Percentiles rank a stretch among this genome's conserved stretches.
phyloP scores from a whole-genome alignment of 2,888 invertebrate genomes.

The Lithophane semibrunnea region DNA sequence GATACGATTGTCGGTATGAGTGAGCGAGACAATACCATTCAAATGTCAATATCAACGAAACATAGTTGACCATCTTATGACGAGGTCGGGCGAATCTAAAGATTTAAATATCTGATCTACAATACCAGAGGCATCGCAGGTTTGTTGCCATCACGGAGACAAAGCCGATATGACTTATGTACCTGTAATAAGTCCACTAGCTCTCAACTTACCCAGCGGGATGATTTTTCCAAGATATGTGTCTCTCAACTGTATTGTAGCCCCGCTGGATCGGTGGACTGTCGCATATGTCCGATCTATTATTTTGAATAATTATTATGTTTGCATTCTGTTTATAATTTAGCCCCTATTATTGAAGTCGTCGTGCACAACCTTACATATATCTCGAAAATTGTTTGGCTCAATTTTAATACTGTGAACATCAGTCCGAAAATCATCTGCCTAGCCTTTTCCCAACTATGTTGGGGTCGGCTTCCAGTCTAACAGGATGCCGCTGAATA shows the following conservation, averaged over 20 bases:
- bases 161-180: neutral
- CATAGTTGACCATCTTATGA: neutral
- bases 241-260: conserved; percentile 18
- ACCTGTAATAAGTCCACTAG: neutral
- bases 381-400: neutral
- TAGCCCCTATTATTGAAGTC: neutral
- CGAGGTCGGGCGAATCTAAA: neutral
- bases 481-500: no score
- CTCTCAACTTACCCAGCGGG: conserved; percentile 35
- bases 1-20: neutral
- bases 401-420: neutral
- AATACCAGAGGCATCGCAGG: no score
- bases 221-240: conserved; percentile 25
- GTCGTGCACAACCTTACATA: neutral
- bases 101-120: neutral
- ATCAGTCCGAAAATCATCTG: no score
- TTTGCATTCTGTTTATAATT: neutral
- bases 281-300: conserved; percentile 41
- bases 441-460: no score
- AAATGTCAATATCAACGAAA: neutral
- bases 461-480: no score
- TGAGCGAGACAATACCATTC: neutral
- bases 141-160: neutral
- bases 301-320: conserved; percentile 11
- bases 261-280: conserved; percentile 21